These are phyloP conservation scores for Selenia dentaria DNA, from an alignment of 2,888 invertebrate species.

Conservation along the genomic window DNA sequence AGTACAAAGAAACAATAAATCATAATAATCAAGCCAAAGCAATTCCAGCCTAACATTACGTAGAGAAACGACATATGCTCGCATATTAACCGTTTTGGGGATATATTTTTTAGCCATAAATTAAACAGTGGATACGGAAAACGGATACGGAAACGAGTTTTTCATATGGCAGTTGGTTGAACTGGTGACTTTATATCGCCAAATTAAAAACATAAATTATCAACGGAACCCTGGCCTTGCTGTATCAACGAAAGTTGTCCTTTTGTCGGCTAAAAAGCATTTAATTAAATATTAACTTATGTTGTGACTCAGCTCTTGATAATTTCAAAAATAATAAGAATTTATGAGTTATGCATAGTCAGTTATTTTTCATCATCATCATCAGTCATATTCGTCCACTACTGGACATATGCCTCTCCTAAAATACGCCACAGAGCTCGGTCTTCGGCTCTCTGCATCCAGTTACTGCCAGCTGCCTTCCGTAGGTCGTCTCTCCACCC, in stretches of 20 bases:
- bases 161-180: slow-evolving; percentile 71
- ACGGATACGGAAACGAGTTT: slow-evolving; percentile 68
- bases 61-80: slow-evolving; percentile 39
- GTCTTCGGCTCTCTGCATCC: no score
- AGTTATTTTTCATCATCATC: no score
- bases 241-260: slow-evolving; percentile 36
- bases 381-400: no score
- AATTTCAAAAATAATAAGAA: no score
- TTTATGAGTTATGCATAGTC: no score
- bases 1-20: slow-evolving; percentile 27
- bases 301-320: slow-evolving; percentile 11
- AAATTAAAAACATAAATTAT: slow-evolving; percentile 82
- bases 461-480: no score
- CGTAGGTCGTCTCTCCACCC: no score
- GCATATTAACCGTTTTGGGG: slow-evolving; percentile 52
- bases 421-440: no score
- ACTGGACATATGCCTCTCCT: no score
- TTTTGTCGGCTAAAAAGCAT: slow-evolving; percentile 19
- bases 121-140: slow-evolving; percentile 45
- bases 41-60: slow-evolving; percentile 27
- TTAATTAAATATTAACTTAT: slow-evolving; percentile 28
- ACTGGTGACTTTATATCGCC: slow-evolving; percentile 68
- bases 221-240: slow-evolving; percentile 26
- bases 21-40: slow-evolving; percentile 30
- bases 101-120: slow-evolving; percentile 76